A percentile compares a stretch with the other conserved stretches of the same genome.
phyloP scores from a whole-genome alignment of 2,113 vertebrate species.

The Chinchilla lanigera region DNA sequence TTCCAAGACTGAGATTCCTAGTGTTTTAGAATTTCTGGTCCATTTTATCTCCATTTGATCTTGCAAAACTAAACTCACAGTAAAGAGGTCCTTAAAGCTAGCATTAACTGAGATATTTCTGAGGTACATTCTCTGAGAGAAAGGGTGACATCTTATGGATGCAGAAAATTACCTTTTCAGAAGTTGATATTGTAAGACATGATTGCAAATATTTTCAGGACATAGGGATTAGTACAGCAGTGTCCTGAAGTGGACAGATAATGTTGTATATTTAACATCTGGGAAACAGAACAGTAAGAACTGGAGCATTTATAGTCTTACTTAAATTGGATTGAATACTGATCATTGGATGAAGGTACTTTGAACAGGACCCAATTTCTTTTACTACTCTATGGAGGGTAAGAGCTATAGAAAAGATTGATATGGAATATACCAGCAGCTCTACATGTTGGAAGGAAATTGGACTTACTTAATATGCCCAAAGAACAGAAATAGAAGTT shows the following conservation, averaged over 20 bases:
- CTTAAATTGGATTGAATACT: not conserved
- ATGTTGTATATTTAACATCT: not conserved
- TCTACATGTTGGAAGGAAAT: not conserved
- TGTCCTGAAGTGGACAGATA: not conserved
- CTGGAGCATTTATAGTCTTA: not conserved
- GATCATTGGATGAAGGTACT: not conserved
- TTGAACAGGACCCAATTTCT: not conserved
- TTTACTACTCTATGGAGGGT: not conserved
- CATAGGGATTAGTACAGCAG: not conserved
- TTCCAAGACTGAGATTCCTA: not conserved
- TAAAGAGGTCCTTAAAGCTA: not conserved
- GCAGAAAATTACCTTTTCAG: not conserved
- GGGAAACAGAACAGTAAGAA: not conserved
- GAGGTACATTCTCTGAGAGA: not conserved
- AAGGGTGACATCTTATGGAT: not conserved
- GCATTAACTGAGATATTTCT: not conserved
- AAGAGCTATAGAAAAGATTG: not conserved
- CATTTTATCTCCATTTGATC: too few species aligned
- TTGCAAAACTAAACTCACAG: not conserved
- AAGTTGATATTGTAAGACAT: not conserved
- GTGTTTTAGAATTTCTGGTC: not conserved
- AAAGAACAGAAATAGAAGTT: not conserved
- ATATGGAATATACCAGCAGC: not conserved
- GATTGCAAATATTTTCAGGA: not conserved
- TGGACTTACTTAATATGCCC: not conserved